Percentiles rank a stretch among this genome's conserved stretches.
Conservation (phyloP, 1,140 invertebrate genomes). For the Dolichoris vasculosae region DNA sequence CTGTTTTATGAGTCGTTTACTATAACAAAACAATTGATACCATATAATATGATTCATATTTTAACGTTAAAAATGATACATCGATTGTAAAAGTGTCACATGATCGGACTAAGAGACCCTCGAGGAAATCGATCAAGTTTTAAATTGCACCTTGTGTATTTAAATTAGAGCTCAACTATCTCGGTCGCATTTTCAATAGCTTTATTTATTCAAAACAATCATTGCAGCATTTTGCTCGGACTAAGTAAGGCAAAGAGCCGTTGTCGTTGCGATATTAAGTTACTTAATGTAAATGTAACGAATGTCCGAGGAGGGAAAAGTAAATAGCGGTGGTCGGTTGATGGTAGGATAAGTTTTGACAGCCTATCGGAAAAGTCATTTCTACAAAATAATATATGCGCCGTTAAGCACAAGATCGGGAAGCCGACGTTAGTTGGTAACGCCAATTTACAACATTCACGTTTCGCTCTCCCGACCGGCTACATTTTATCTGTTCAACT, state of each 20-base stretch:
- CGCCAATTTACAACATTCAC: conserved; percentile 35
- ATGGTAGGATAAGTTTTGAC: neutral
- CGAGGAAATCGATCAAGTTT: conserved; percentile 35
- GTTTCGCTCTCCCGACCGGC: neutral
- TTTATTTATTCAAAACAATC: conserved; percentile 26
- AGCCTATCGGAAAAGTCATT: neutral
- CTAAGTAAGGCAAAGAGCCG: neutral
- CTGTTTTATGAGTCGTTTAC: conserved; percentile 12
- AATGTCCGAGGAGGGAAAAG: neutral
- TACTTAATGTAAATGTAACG: neutral
- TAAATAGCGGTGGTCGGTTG: neutral
- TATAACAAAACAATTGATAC: conserved; percentile 18
- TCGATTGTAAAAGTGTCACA: conserved; percentile 10
- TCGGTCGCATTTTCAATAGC: conserved; percentile 6
- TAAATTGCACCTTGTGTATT: conserved; percentile 35
- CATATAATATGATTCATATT: conserved; percentile 18
- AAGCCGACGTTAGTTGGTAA: neutral
- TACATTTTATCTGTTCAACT: conserved; percentile 21
- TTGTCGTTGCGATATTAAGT: neutral
- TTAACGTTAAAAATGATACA: conserved; percentile 29
- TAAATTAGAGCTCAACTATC: conserved; percentile 35
- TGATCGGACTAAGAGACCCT: conserved; percentile 1
- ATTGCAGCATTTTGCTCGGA: neutral
- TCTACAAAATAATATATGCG: conserved; percentile 15
- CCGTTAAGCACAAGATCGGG: conserved; percentile 14